phyloP scores from a whole-genome alignment of 1,140 invertebrate species.

The Ceratina australensis region DNA sequence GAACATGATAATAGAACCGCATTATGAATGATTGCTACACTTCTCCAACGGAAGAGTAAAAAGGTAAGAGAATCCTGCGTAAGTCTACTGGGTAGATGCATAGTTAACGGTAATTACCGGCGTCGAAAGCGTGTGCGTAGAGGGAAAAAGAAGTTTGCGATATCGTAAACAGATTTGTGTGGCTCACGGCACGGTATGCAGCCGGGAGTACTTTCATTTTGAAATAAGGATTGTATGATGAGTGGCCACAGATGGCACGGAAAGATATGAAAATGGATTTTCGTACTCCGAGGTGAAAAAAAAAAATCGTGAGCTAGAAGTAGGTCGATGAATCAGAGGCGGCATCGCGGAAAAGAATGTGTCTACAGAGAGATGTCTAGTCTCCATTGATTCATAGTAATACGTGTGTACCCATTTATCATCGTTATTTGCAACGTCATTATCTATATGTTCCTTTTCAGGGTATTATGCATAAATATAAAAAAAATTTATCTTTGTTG shows the following conservation, averaged over 20 bases:
- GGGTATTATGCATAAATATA: no score
- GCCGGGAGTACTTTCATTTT: slow-evolving; percentile 12
- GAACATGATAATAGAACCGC: slow-evolving; percentile 8
- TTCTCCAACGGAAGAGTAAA: slow-evolving; percentile 10
- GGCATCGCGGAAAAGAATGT: background rate
- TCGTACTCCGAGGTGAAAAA: slow-evolving; percentile 1
- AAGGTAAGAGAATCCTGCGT: slow-evolving; percentile 31
- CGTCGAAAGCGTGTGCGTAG: slow-evolving; percentile 10
- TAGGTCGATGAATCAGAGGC: slow-evolving; percentile 10
- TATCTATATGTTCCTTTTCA: no score
- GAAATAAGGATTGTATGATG: slow-evolving; percentile 34
- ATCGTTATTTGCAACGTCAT: background rate
- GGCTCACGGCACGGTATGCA: background rate
- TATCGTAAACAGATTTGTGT: background rate
- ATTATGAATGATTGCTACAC: slow-evolving; percentile 25
- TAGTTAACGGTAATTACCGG: slow-evolving; percentile 24
- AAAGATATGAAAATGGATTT: slow-evolving; percentile 38
- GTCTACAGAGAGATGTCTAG: background rate
- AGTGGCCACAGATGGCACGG: slow-evolving; percentile 21
- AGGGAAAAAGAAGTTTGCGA: slow-evolving; percentile 12
- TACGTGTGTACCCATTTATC: background rate
- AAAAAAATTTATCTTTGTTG: no score
- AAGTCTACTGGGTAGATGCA: slow-evolving; percentile 9
- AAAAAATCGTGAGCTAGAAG: background rate
- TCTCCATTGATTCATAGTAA: background rate